Evolutionary conservation across 1,140 invertebrate species (phyloP), one percentile per base, ranked within the genome.

Genomic region (Temnothorax nylanderi): DNA sequence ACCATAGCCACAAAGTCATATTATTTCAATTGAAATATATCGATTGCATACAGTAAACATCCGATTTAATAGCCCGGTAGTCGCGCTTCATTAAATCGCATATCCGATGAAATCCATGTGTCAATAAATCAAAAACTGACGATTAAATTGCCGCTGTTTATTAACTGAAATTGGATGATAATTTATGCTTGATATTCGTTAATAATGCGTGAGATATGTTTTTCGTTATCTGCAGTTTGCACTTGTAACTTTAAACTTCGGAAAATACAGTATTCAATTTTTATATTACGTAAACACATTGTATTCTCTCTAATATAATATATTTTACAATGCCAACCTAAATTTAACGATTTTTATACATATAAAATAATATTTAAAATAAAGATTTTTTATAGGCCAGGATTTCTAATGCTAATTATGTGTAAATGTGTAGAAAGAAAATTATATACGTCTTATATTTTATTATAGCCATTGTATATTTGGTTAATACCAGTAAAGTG

Each of bases 1-100:
- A 56, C 64, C 41, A 51, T 41, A 76, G 58, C 76, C 76, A 71
- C 75, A 87, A 90, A 88, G 65, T 85, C 54, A 76, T 81, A 89
- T 85, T 71, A 56, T 90, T 76, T 56, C 56, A 44, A 74, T 84
- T 74, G 54, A 74, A 84, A 84, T 60, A 75, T 84, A 84, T 84
- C 26, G 69, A 75, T 74, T 74, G 80, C 41, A 32, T 60, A 84
- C 32, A 26, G 26, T 37, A 75, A 84, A 75, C n/a, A 32, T 60
- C 44, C 32, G 80, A 84, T 84, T 75, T 75, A 84, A 84, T 84
- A 60, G 69, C 41, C 54, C 18, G 54, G 54, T 44, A 84, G 54
- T 62, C 49, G 65, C 47, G 78, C 47, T 75, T 58, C 69, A 75
- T 75, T 84, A 75, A 75, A 62, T 62, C 32, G 47, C 41, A 54